Evolutionary conservation across 1,140 invertebrate species (phyloP), one percentile per base, ranked within the genome.

Genomic region (Heliconius eleuchia): DNA sequence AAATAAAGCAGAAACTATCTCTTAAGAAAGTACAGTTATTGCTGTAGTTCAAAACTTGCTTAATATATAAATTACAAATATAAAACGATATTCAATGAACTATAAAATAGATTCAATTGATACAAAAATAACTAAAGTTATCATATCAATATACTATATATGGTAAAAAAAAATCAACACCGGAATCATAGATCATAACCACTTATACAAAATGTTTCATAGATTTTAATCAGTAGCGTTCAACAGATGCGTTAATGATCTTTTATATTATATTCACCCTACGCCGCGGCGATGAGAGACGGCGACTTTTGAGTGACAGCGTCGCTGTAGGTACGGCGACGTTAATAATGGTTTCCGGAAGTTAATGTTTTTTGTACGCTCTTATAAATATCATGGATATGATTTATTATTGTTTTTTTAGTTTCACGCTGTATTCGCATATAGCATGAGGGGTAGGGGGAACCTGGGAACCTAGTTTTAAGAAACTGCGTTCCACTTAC

Each of bases 241-340:
- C 60, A 73, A 74, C 71, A 76, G 76, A 82, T 78, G 80, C 76
- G 81, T 84, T 91, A 91, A 92, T 91, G 90, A 91, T 86, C 88
- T 83, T 85, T 89, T 89, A 89, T 66, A 66, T 66, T 66, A 66
- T 92, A 91, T 89, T 89, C 88, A 87, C 86, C 84, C 81, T 76
- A 80, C 83, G 84, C 57, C 23, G 82, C 79, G 78, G 78, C 82
- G 88, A 82, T 85, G 89, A 91, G 82, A 89, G 91, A 91, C 82
- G 77, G 70, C 79, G 74, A 83, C 81, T 79, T 85, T 76, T 88
- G 89, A 90, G 86, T 91, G 91, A 92, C 88, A 86, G 80, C 91
- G 77, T 81, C 82, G 91, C 87, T 87, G 91, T 92, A 92, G 91
- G 91, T 92, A 91, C 87, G 84, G 86, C 85, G 83, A 76, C 71